phyloP scores from a whole-genome alignment of 2,888 invertebrate species.

The Epinotia ramella region DNA sequence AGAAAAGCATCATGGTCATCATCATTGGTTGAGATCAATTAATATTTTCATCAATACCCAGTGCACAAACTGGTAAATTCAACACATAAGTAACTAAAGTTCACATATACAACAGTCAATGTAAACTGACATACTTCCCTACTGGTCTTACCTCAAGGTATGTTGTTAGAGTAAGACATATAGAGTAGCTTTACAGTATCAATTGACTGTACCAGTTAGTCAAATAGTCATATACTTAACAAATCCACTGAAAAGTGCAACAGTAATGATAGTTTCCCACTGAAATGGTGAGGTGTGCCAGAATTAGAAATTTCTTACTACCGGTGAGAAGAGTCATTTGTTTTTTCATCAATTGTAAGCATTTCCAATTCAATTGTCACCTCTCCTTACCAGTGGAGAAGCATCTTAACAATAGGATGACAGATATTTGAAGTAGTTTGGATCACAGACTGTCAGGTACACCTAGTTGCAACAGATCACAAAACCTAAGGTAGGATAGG shows the following conservation, averaged over 20 bases:
- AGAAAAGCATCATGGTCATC: background rate
- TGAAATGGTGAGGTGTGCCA: background rate
- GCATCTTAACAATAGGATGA: constrained; percentile 21
- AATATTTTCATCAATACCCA: constrained; percentile 17
- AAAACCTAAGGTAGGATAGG: constrained; percentile 33
- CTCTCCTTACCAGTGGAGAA: background rate
- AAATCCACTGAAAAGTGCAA: constrained; percentile 25
- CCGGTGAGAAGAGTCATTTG: background rate
- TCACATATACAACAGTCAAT: constrained; percentile 13
- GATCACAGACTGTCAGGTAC: constrained; percentile 10
- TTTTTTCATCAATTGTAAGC: background rate
- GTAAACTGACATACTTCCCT: constrained; percentile 2
- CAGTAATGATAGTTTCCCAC: constrained; percentile 4
- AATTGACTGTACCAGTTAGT: constrained; percentile 9
- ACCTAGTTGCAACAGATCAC: constrained; percentile 30
- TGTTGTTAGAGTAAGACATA: background rate
- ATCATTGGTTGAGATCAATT: background rate
- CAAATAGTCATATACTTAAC: constrained; percentile 9
- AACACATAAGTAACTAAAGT: constrained; percentile 12
- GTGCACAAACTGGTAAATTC: background rate
- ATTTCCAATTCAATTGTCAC: background rate
- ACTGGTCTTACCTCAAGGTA: background rate
- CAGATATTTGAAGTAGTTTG: constrained; percentile 39
- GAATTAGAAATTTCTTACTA: background rate
- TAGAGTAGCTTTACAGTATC: background rate